Base-by-base conservation (phyloP, 2,113 vertebrate genomes). In the Gymnogyps californianus region DNA sequence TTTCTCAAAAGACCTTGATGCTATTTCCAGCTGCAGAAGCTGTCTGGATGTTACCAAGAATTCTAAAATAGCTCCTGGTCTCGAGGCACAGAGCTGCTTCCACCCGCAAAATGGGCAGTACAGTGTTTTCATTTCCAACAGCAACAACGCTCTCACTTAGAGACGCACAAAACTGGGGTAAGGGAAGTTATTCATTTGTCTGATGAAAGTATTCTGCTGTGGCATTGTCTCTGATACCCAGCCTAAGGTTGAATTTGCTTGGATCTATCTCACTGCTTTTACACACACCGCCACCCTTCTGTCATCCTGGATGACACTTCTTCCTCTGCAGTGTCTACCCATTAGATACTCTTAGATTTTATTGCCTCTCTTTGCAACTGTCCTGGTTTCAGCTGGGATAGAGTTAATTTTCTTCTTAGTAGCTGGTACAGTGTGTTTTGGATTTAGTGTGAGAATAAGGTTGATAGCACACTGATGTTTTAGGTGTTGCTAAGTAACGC, bases 21-120 rank as follows among this genome's bases (percentile, higher is more conserved):
- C 75, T 96, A 94, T 90, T 96, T 93, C 70, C 58, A 93, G 69
- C 20, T 51, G 28, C 72, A 87, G 85, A 90, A 88, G 79, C 71
- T 82, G 47, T 64, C 49, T 87, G 77, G 54, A 57, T 89, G 61
- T 42, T 69, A 94, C 22, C 70, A 81, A 87, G 77, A 61, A 78
- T 62, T 82, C 69, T 69, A 89, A 87, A 96, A 89, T 71, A 95
- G 57, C 36, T 92, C 34, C 77, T 24, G 20, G 52, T 87, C 69
- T 85, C 36, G 38, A 93, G 38, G 61, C 65, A 93, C 38, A 71
- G n/a, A 75, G 24, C 36, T 57, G 36, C 36, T 57, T 77, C 36
- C 36, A 82, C 36, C 19, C 0, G 2, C 65, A 89, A 87, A 96
- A 82, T 0, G 3, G 49, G 62, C 78, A 87, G 47, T 36, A 36